Conservation (phyloP, 1,140 invertebrate species). For the Lasioglossum baleicum region DNA sequence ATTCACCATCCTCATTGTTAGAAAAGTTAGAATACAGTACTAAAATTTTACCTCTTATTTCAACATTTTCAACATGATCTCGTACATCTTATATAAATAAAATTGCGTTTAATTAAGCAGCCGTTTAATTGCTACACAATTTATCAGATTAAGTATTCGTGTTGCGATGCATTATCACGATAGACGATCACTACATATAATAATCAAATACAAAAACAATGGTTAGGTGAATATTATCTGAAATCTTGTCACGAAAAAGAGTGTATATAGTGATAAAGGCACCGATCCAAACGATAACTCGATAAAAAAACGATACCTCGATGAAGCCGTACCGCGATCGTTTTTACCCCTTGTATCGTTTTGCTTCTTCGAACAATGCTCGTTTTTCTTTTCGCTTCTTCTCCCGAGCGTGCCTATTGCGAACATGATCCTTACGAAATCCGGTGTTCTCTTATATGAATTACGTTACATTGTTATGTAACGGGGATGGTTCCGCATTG, state of each 20-base stretch:
- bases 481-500: conserved; percentile 25
- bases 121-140: no score
- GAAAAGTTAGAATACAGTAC: no score
- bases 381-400: background rate
- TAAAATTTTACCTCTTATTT: no score
- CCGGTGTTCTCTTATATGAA: conserved; percentile 4
- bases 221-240: background rate
- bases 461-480: conserved; percentile 27
- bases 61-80: no score
- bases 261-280: background rate
- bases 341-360: conserved; percentile 36
- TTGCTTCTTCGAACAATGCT: conserved; percentile 23
- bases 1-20: no score
- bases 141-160: no score
- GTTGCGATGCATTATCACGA: no score
- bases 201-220: background rate
- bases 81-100: no score
- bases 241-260: background rate
- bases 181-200: no score
- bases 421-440: conserved; percentile 25
- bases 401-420: background rate
- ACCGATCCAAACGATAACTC: conserved; percentile 1
- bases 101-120: no score
- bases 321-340: conserved; percentile 2
- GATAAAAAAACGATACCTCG: background rate